Conservation (phyloP, 2,888 invertebrate genomes). For the Harpalus rufipes region DNA sequence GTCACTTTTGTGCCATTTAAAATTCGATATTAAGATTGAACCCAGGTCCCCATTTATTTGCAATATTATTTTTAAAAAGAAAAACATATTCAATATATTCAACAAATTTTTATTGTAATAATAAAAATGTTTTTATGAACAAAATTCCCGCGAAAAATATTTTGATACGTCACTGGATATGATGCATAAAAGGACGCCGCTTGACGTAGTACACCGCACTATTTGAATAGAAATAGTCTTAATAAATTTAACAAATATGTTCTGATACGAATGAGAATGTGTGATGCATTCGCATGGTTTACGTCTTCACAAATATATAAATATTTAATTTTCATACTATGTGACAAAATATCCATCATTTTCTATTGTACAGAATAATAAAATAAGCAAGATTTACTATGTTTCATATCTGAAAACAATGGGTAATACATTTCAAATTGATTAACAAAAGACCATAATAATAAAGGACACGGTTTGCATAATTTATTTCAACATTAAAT, state of each 20-base stretch:
- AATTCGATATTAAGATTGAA: no score
- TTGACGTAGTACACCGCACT: conserved; percentile 38
- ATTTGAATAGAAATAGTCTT: conserved; percentile 52
- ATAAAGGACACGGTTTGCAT: background rate
- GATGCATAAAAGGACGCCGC: conserved; percentile 7
- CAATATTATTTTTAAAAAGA: no score
- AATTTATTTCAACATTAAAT: background rate
- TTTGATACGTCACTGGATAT: conserved; percentile 6
- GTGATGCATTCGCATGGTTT: background rate
- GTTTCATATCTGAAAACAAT: conserved; percentile 21
- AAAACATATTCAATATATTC: no score
- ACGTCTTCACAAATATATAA: conserved; percentile 19
- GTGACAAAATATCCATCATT: conserved; percentile 7
- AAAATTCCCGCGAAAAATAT: background rate
- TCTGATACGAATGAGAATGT: background rate
- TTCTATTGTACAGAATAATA: conserved; percentile 17
- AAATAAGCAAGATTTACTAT: background rate
- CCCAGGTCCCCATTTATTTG: no score
- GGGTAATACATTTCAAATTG: background rate
- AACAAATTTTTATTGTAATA: background rate
- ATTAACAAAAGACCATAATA: background rate
- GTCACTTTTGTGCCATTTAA: no score
- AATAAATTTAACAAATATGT: conserved; percentile 47
- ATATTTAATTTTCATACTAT: conserved; percentile 34
- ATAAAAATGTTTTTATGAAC: background rate